Conservation (phyloP, 2,797 vertebrate species). For the Loris lydekkerianus region DNA sequence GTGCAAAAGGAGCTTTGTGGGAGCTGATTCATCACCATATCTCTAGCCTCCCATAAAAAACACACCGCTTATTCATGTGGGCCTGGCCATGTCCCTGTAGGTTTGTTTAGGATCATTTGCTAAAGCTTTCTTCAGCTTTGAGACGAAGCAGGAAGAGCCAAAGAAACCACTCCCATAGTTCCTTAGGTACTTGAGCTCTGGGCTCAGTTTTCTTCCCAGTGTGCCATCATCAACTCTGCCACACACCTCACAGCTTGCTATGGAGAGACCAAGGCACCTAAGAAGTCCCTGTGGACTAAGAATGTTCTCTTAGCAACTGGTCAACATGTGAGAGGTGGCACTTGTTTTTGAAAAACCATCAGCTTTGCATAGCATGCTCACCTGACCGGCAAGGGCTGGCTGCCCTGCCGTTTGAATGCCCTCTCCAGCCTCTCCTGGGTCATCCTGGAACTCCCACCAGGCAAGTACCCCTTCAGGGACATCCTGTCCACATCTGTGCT, state of each 20-base stretch:
- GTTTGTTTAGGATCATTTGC: not conserved
- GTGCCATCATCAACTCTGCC: not conserved
- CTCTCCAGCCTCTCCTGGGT: constrained; percentile 83
- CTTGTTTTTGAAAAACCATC: not conserved
- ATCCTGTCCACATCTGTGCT: constrained; percentile 59
- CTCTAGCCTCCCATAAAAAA: not conserved
- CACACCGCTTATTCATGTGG: rapidly evolving
- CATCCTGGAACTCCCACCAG: constrained; percentile 67
- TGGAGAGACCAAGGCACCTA: not conserved
- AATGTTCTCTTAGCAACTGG: not conserved
- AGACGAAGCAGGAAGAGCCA: not conserved
- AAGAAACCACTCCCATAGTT: not conserved
- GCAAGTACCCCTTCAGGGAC: constrained; percentile 47
- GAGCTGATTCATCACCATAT: not conserved
- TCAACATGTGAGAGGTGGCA: not conserved
- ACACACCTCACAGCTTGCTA: not conserved
- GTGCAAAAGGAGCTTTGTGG: not conserved
- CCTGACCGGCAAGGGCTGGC: constrained; percentile 80
- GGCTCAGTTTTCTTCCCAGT: not conserved
- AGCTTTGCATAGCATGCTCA: constrained; percentile 69
- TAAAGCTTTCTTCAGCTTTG: not conserved
- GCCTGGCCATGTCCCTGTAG: not conserved
- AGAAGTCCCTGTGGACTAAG: not conserved
- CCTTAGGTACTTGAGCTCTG: not conserved
- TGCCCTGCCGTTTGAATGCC: constrained; percentile 64